Conservation (phyloP, 1,140 invertebrate genomes). For the Teleopsis dalmanni region DNA sequence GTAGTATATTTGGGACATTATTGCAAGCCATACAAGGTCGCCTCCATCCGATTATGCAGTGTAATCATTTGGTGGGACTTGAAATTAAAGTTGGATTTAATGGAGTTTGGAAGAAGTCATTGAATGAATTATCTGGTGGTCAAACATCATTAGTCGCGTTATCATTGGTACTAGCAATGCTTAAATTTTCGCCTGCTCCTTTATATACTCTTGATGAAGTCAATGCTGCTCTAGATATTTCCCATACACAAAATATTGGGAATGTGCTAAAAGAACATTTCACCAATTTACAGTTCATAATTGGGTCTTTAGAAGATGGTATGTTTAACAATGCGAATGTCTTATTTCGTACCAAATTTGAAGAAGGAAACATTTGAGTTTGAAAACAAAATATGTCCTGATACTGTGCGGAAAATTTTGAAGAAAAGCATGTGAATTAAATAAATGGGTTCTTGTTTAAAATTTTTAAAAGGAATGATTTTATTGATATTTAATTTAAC, state of each 20-base stretch:
- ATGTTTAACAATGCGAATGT: constrained; percentile 99
- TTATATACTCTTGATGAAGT: constrained; percentile 99
- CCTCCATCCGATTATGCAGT: constrained; percentile 67
- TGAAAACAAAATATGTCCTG: no score
- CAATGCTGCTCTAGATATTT: constrained; percentile 95
- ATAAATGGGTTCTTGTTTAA: no score
- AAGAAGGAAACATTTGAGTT: no score
- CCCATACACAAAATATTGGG: constrained; percentile 98
- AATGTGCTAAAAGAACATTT: constrained; percentile 93
- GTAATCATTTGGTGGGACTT: constrained; percentile 70
- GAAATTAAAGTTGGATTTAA: constrained; percentile 93
- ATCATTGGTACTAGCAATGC: constrained; percentile 91
- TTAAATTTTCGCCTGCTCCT: constrained; percentile 96
- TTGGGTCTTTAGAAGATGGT: constrained; percentile 98
- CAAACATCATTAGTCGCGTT: constrained; percentile 94
- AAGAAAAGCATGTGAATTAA: no score
- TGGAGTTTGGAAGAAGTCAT: constrained; percentile 90
- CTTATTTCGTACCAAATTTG: constrained; percentile 88
- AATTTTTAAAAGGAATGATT: no score
- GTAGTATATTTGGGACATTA: constrained; percentile 89
- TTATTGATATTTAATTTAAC: no score
- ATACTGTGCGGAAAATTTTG: no score
- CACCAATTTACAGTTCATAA: constrained; percentile 91
- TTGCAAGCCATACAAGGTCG: constrained; percentile 83
- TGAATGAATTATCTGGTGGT: constrained; percentile 93